phyloP scores from a whole-genome alignment of 2,888 invertebrate genomes.

The Aporophyla nigra region DNA sequence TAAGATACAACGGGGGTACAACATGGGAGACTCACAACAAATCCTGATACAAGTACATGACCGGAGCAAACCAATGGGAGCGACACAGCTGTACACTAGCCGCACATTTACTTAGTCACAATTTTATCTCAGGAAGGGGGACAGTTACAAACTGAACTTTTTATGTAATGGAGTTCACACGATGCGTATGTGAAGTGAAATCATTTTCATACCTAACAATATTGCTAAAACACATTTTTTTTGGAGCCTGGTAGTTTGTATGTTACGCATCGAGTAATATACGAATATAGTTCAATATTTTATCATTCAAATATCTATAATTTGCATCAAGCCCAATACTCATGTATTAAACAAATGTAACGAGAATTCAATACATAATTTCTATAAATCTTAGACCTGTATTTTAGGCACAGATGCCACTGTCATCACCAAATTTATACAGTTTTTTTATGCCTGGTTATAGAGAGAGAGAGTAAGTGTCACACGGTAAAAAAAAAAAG shows the following conservation, averaged over 20 bases:
- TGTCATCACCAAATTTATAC: not conserved
- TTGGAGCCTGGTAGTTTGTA: too few relatives aligned
- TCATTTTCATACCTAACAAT: not conserved
- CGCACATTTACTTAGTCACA: constrained; percentile 31
- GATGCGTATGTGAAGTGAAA: constrained; percentile 41
- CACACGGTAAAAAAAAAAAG: not conserved
- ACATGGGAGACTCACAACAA: constrained; percentile 55
- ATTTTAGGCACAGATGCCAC: not conserved
- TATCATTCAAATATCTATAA: not conserved
- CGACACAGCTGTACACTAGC: constrained; percentile 16
- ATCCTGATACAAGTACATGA: constrained; percentile 40
- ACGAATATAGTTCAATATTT: not conserved
- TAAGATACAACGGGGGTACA: constrained; percentile 47
- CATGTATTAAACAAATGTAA: not conserved
- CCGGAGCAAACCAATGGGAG: constrained; percentile 31
- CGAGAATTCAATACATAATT: not conserved
- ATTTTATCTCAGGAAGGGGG: not conserved
- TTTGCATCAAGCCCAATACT: constrained; percentile 15
- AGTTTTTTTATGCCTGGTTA: not conserved
- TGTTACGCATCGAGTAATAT: constrained; percentile 24
- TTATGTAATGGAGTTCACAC: constrained; percentile 23
- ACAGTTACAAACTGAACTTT: constrained; percentile 12
- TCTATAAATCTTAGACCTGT: not conserved
- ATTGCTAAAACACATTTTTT: not conserved
- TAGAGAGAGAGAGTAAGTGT: not conserved